Evolutionary conservation across 92 coral and sea anemone genomes (phyloP), one percentile per base, ranked within the genome.

Genomic region (Micromussa lordhowensis): DNA sequence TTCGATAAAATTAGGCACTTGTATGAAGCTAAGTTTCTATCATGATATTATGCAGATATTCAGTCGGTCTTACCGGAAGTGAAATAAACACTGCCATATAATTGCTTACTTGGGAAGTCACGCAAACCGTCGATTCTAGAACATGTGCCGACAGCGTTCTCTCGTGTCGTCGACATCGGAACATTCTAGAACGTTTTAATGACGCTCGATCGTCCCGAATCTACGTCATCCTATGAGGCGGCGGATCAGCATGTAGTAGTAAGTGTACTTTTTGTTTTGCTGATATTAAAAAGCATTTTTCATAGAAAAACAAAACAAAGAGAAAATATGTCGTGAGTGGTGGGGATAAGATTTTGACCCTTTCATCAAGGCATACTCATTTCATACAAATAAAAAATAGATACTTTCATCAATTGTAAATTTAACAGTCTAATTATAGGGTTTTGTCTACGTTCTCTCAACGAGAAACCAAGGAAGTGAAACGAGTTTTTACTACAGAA

Each of bases 101-200:
- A 38, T 77, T 16, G 36, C 17, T 48, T 40, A 63, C 51, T 61
- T 59, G 1, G 78, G 19, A 59, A 86, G 89, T 86, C 89, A 86
- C 89, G 89, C 89, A 78, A 77, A 48, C 83, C 66, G 32, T 16
- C 38, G 4, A 51, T 77, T 85, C 89, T 61, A 18, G 89, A 86
- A 59, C 77, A 63, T 86, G 64, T 83, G 76, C 40, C 64, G 38
- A 76, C 7, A 8, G 3, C 12, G 1, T 11, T 61, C 44, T 64
- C 76, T 83, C 82, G 51, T 66, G 83, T 78, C 78, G 66, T 63
- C 35, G 21, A 57, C 59, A 36, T 48, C 64, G 64, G 89, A 86
- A 77, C 77, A 48, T 86, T 86, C 89, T 86, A 44, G 89, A 86
- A 66, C 40, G 16, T 75, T 26, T 61, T 77, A 22, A 22, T 64